A percentile compares a stretch with the other conserved stretches of the same genome.
phyloP scores from a whole-genome alignment of 1,140 invertebrate genomes.

The Anastrepha ludens region DNA sequence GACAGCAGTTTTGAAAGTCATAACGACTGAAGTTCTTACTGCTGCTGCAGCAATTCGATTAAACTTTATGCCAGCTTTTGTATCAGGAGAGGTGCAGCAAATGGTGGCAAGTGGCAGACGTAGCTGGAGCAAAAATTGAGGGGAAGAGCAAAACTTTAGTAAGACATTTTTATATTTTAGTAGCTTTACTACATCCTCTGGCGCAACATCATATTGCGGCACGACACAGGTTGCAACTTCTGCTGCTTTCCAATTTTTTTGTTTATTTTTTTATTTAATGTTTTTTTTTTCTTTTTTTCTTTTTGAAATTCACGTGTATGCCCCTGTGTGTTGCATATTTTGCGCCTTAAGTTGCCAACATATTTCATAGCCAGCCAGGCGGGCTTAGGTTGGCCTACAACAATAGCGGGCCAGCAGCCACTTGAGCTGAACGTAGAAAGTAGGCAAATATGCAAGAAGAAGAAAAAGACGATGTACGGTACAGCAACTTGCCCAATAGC shows the following conservation, averaged over 20 bases:
- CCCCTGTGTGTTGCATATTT: constrained; percentile 7
- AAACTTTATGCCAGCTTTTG: constrained; percentile 23
- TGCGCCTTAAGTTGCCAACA: constrained; percentile 51
- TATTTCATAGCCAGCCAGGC: constrained; percentile 21
- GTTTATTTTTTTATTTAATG: neutral
- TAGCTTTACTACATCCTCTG: neutral
- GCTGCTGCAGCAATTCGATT: constrained; percentile 38
- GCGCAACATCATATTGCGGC: constrained; percentile 2
- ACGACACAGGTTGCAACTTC: constrained; percentile 13
- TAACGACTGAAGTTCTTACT: constrained; percentile 40
- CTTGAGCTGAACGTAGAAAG: neutral
- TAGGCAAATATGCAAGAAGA: neutral
- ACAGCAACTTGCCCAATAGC: too few species aligned
- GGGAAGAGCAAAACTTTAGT: neutral
- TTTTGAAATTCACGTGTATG: neutral
- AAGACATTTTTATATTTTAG: constrained; percentile 32
- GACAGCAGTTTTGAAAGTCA: constrained; percentile 14
- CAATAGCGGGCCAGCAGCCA: neutral
- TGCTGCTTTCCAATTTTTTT: neutral
- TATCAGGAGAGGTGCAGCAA: neutral
- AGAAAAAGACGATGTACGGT: neutral
- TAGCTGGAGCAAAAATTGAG: too few species aligned
- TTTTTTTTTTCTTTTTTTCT: too few species aligned
- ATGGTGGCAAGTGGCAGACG: too few species aligned
- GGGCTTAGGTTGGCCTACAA: neutral